phyloP scores from a whole-genome alignment of 2,113 vertebrate genomes.

The Calyptomena viridis region DNA sequence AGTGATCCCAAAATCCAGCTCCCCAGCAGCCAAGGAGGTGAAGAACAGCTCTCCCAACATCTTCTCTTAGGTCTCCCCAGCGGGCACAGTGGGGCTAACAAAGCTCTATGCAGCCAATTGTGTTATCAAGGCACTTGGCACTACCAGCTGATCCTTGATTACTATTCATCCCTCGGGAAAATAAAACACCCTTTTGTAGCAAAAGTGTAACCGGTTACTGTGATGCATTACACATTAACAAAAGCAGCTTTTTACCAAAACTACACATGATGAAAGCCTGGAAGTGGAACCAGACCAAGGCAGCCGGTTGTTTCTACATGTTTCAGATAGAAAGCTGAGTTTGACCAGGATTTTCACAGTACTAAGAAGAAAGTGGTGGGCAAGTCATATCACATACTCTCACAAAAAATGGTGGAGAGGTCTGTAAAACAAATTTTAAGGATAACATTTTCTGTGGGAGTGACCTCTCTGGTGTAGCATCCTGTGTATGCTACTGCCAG shows the following conservation, averaged over 20 bases:
- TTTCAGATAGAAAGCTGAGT: not conserved
- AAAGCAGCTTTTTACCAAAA: conserved; percentile 59
- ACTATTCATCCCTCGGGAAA: conserved; percentile 62
- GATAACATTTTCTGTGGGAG: not conserved
- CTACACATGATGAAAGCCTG: conserved; percentile 12
- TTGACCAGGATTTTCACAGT: not conserved
- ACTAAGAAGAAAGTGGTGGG: not conserved
- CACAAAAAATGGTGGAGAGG: not conserved
- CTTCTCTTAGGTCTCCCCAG: not conserved
- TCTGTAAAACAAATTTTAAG: not conserved
- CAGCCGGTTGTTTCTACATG: not conserved
- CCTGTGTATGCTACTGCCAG: not conserved
- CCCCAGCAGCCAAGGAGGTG: not conserved
- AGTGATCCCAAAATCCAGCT: not conserved
- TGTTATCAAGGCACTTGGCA: conserved; percentile 69
- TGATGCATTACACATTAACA: conserved; percentile 43
- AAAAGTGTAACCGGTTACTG: conserved; percentile 58
- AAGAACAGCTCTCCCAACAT: not conserved
- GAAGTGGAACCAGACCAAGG: conserved; percentile 14
- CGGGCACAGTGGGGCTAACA: conserved; percentile 17
- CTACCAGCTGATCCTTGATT: conserved; percentile 66
- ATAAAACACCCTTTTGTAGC: conserved; percentile 66
- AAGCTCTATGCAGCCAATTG: conserved; percentile 68
- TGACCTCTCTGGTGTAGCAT: not conserved
- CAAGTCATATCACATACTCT: not conserved